These are phyloP conservation scores for Typhlomys cinereus DNA, from an alignment of 2,113 vertebrate species.

Conservation along the genomic window DNA sequence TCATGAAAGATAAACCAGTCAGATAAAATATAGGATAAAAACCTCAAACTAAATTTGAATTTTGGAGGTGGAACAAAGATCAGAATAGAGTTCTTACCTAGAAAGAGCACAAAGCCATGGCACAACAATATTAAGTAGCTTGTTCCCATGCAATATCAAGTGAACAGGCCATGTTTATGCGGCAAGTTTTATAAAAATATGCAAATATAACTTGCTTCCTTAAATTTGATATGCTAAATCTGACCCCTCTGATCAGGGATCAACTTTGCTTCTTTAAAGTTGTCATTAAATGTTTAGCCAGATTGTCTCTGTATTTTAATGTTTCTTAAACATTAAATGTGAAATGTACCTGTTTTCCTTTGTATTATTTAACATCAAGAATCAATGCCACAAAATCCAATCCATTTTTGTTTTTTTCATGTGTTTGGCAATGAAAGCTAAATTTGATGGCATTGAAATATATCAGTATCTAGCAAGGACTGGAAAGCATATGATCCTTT, in stretches of 20 bases:
- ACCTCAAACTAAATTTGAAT: background rate
- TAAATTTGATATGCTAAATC: slow-evolving; percentile 31
- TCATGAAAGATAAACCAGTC: background rate
- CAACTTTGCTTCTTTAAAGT: background rate
- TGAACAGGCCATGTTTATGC: background rate
- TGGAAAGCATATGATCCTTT: background rate
- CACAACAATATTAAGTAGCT: background rate
- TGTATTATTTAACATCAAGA: background rate
- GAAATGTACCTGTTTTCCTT: background rate
- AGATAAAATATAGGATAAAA: background rate
- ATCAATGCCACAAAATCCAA: background rate
- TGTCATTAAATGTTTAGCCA: background rate
- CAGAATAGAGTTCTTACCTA: background rate
- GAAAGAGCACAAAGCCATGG: background rate
- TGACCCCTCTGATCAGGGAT: background rate
- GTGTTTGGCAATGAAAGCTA: slow-evolving; percentile 26
- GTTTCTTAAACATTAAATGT: background rate
- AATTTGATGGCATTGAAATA: background rate
- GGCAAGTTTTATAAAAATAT: slow-evolving; percentile 10
- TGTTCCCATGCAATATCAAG: background rate
- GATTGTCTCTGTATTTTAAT: background rate
- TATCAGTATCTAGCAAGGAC: background rate
- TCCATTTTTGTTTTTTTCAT: slow-evolving; percentile 26
- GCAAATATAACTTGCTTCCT: background rate
- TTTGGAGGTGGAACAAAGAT: background rate